Percentiles rank a stretch among this genome's conserved stretches.
Evolutionary conservation across 2,888 invertebrate species (phyloP).

Genomic region (Camptogramma bilineatum): DNA sequence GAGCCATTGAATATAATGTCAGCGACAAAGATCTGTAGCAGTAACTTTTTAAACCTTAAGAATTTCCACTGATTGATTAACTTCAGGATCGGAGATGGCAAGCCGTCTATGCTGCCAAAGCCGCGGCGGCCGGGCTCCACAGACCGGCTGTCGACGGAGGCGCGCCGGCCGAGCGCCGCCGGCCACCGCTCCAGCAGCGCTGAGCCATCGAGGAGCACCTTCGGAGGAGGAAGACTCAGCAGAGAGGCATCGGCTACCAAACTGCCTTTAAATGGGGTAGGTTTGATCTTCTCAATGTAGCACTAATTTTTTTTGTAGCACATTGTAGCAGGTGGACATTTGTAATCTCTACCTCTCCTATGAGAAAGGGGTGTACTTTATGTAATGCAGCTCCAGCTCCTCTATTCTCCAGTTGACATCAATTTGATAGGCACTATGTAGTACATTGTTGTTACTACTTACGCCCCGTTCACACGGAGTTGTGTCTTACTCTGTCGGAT

Average conservation of each 20-base stretch:
- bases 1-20: no score
- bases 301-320: no score
- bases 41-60: not conserved
- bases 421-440: no score
- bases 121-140: conserved; percentile 69
- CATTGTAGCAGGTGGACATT: no score
- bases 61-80: not conserved
- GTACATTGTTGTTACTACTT: no score
- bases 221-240: conserved; percentile 62
- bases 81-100: conserved; percentile 55
- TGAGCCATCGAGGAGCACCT: conserved; percentile 65
- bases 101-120: conserved; percentile 71
- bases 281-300: conserved; percentile 21
- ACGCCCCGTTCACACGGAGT: no score
- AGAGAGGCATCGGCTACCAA: conserved; percentile 75
- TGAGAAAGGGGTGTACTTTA: no score
- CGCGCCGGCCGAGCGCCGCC: conserved; percentile 63
- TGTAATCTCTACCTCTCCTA: no score
- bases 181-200: conserved; percentile 74
- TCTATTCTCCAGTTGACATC: no score
- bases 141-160: conserved; percentile 70
- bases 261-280: conserved; percentile 63
- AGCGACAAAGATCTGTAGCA: no score
- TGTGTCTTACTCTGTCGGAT: no score
- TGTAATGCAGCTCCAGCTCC: no score